Evolutionary conservation across 1,140 invertebrate species (phyloP), one percentile per base, ranked within the genome.

Genomic region (Geopemphigus sp.): DNA sequence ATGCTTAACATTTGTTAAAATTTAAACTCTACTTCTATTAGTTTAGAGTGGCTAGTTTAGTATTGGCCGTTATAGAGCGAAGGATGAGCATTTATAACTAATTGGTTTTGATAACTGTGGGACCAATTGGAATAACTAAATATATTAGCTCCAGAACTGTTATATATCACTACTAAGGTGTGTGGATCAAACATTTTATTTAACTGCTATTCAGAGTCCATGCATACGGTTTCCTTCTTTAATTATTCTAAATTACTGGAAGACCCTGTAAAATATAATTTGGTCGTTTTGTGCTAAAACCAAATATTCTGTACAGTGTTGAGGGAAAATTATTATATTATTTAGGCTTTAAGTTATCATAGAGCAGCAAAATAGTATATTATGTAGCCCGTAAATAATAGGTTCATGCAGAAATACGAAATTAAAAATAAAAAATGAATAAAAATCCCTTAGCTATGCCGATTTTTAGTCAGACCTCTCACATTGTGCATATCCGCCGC

Each of bases 321-420:
- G 74, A 57, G 26, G 22, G 63, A 59, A 24, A 24, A 78, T 14
- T 50, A 63, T 61, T 47, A 50, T n/a, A 47, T 47, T 47, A 63
- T 78, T 78, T 50, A 39, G 22, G 10, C 54, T 78, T 78, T 50
- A 47, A 45, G 54, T 39, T 63, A n/a, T 45, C 22, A 63, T 47
- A 78, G 74, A 78, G 74, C 26, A 78, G 57, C 57, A 29, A 78
- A 50, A 61, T 63, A 63, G 22, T 29, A 24, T 66, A 39, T 39
- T 39, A 72, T 54, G n/a, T 78, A 78, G 45, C 24, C 74, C 15
- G 74, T 26, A 63, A 78, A 39, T 78, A 22, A 76, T 59, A 61
- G 74, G 54, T 78, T 78, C 74, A 78, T 78, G 74, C 74, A 78
- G 74, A 78, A 78, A 78, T 78, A 72, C 39, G 73, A 76, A 76